These are phyloP conservation scores for Sesamia nonagrioides DNA, from an alignment of 1,140 invertebrate species.

Conservation along the genomic window DNA sequence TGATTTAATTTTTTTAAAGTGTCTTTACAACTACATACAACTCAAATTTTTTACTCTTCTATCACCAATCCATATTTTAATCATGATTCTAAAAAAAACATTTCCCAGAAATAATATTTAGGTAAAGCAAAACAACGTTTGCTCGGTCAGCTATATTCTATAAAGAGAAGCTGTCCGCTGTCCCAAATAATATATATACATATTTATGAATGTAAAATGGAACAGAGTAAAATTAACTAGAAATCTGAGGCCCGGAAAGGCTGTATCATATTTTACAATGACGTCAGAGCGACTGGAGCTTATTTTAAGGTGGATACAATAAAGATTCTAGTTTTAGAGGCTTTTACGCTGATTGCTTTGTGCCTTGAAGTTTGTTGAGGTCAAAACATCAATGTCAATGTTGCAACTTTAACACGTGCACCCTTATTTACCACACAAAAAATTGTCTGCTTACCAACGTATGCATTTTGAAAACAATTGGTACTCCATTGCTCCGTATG, in stretches of 20 bases:
- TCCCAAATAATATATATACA: neutral
- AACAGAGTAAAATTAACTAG: neutral
- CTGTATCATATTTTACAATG: neutral
- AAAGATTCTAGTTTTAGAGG: too few species aligned
- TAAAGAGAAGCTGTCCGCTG: neutral
- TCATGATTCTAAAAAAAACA: constrained; percentile 15
- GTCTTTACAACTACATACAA: too few species aligned
- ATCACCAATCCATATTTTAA: too few species aligned
- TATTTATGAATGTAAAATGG: neutral
- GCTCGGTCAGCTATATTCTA: constrained; percentile 1
- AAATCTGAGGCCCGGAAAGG: neutral
- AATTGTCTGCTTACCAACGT: neutral
- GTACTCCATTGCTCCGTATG: too few species aligned
- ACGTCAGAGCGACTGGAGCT: neutral
- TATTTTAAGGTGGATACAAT: too few species aligned
- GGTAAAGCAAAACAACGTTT: too few species aligned
- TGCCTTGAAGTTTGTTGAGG: too few species aligned
- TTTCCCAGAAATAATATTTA: neutral
- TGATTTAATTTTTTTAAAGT: too few species aligned
- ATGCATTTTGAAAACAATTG: neutral
- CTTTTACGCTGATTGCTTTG: too few species aligned
- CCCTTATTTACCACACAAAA: neutral
- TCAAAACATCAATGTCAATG: too few species aligned
- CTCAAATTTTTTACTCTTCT: too few species aligned
- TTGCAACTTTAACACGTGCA: too few species aligned